A percentile compares a stretch with the other conserved stretches of the same genome.
Evolutionary conservation across 2,797 vertebrate genomes (phyloP).

Genomic region (Tokudaia muenninki): DNA sequence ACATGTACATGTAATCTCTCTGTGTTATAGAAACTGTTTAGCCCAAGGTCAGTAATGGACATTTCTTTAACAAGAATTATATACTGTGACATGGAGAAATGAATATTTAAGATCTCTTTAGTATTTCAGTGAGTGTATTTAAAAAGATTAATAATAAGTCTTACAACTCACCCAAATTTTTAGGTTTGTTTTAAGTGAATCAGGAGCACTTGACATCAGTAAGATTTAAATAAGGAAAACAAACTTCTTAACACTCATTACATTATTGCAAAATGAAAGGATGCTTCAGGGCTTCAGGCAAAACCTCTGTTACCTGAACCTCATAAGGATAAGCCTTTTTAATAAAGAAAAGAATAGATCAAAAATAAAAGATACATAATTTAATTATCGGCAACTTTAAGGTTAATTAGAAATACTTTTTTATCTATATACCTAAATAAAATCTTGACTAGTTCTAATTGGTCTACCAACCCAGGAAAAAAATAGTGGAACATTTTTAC

Average conservation of each 20-base stretch:
- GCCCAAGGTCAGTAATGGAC: slow-evolving; percentile 75
- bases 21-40: slow-evolving; percentile 66
- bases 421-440: slow-evolving; percentile 86
- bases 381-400: slow-evolving; percentile 91
- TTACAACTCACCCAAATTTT: slow-evolving; percentile 84
- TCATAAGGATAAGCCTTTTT: slow-evolving; percentile 91
- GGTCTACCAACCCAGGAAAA: slow-evolving; percentile 85
- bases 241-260: slow-evolving; percentile 97
- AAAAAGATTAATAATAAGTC: slow-evolving; percentile 85
- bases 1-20: neutral
- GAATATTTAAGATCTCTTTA: slow-evolving; percentile 83
- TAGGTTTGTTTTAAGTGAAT: slow-evolving; percentile 84
- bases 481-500: slow-evolving; percentile 84
- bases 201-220: slow-evolving; percentile 93
- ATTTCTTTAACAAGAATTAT: slow-evolving; percentile 75
- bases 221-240: slow-evolving; percentile 94
- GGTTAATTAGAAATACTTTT: slow-evolving; percentile 90
- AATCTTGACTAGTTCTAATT: slow-evolving; percentile 88
- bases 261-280: slow-evolving; percentile 92
- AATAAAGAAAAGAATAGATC: slow-evolving; percentile 90
- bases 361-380: slow-evolving; percentile 89
- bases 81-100: slow-evolving; percentile 80
- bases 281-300: slow-evolving; percentile 92
- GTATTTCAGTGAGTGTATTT: slow-evolving; percentile 86
- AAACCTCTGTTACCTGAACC: slow-evolving; percentile 92